phyloP scores from a whole-genome alignment of 2,797 vertebrate species.

The Leptoclinus maculatus region DNA sequence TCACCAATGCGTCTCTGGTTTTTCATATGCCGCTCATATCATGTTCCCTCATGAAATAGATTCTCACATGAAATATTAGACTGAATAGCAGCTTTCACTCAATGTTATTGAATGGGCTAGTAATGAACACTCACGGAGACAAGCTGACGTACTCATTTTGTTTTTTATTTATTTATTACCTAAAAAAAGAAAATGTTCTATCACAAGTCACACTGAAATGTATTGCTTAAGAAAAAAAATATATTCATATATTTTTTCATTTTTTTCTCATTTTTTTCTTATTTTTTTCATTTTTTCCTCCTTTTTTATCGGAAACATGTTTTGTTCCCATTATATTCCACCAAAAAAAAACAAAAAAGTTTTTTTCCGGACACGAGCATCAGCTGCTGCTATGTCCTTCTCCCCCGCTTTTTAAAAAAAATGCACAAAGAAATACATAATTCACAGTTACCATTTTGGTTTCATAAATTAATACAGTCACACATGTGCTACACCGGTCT shows the following conservation, averaged over 20 bases:
- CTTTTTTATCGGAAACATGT: constrained; percentile 75
- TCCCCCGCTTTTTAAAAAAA: constrained; percentile 68
- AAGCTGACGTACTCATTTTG: constrained; percentile 70
- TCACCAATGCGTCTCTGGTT: constrained; percentile 51
- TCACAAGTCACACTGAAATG: constrained; percentile 93
- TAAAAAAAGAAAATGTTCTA: constrained; percentile 91
- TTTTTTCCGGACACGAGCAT: constrained; percentile 70
- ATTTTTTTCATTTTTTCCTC: constrained; percentile 54
- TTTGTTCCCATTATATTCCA: constrained; percentile 85
- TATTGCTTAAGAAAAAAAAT: constrained; percentile 93
- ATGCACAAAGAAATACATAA: constrained; percentile 90
- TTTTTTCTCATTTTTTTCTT: constrained; percentile 57
- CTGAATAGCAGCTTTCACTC: constrained; percentile 45
- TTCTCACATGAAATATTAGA: constrained; percentile 55
- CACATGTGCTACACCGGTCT: constrained; percentile 91
- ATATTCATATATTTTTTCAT: constrained; percentile 85
- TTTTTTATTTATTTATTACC: constrained; percentile 89
- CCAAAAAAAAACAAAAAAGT: constrained; percentile 74
- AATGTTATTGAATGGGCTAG: constrained; percentile 34
- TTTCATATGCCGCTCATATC: constrained; percentile 42
- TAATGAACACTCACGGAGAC: constrained; percentile 67
- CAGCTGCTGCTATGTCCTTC: constrained; percentile 75
- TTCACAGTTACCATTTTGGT: constrained; percentile 93
- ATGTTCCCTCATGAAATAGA: constrained; percentile 55
- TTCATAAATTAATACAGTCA: constrained; percentile 93